Base-by-base conservation (phyloP, 2,797 vertebrate genomes). In the Neomorphus geoffroyi region DNA sequence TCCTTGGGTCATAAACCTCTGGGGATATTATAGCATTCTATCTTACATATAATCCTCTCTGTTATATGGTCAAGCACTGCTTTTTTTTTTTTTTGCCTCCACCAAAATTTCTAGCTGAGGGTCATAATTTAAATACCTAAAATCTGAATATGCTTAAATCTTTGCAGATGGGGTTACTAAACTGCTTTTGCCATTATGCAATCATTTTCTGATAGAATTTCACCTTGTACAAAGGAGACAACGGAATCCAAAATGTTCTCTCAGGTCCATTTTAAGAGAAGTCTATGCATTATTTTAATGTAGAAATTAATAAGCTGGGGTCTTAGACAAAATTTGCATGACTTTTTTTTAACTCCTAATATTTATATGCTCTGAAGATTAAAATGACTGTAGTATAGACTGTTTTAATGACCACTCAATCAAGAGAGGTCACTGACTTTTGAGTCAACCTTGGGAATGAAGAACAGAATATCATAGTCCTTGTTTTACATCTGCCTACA, bases 361-460 rank as follows among this genome's bases (percentile, higher is more conserved):
- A 91, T 95, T 94, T 96, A 92, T 93, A 88, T 74, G 74, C 45
- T 81, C 67, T 77, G 83, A 88, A 94, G 80, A 94, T 92, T 94
- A 75, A 93, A 94, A 90, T 75, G 1, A 84, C 69, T 81, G 17
- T 32, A 72, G 82, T 78, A 93, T 88, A 90, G 84, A 84, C 94
- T 92, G 67, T 61, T 95, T 95, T 97, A 96, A 96, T 93, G 90
- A 90, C 66, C 53, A 92, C 39, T 94, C 92, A 88, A 62, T 93
- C 88, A 90, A 48, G 75, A 90, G 64, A 93, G 91, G 92, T 96
- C 94, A 93, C 48, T 75, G 94, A 83, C 93, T 95, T 92, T 94
- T 93, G 94, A 95, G 73, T 88, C 80, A 95, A 87, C 87, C 88
- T 93, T 97, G 92, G 71, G 81, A 95, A 95, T 69, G 62, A 93